Evolutionary conservation across 1,140 invertebrate genomes (phyloP).

Genomic region (Chironomus striatipennis): DNA sequence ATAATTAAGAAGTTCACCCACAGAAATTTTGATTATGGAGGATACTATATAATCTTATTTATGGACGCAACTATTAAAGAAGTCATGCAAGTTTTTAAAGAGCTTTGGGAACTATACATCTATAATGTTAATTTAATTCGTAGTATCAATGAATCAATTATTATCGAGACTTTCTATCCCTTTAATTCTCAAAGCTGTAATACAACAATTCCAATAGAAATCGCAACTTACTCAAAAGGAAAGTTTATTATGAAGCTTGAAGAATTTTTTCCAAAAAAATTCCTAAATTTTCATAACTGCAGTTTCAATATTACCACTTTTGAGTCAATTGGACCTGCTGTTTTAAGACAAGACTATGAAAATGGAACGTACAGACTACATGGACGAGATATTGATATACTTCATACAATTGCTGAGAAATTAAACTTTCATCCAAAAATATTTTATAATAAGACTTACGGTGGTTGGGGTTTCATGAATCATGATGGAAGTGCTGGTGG

Average conservation of each 20-base stretch:
- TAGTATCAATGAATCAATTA: neutral
- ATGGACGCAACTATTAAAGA: neutral
- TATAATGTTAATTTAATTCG: neutral
- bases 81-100: neutral
- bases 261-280: neutral
- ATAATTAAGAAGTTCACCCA: neutral
- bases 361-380: neutral
- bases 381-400: neutral
- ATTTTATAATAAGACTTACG: neutral
- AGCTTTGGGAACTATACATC: neutral
- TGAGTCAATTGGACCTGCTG: neutral
- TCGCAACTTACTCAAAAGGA: neutral
- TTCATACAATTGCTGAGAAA: neutral
- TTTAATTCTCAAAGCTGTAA: neutral
- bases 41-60: neutral
- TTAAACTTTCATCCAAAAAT: neutral
- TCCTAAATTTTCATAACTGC: neutral
- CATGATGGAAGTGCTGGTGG: neutral
- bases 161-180: neutral
- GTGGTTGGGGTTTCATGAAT: neutral
- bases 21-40: neutral
- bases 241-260: neutral
- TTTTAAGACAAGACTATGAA: neutral
- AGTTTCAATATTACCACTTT: neutral
- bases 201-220: neutral